These are phyloP conservation scores for Dinocampus coccinellae DNA, from an alignment of 2,888 invertebrate species.

Conservation along the genomic window DNA sequence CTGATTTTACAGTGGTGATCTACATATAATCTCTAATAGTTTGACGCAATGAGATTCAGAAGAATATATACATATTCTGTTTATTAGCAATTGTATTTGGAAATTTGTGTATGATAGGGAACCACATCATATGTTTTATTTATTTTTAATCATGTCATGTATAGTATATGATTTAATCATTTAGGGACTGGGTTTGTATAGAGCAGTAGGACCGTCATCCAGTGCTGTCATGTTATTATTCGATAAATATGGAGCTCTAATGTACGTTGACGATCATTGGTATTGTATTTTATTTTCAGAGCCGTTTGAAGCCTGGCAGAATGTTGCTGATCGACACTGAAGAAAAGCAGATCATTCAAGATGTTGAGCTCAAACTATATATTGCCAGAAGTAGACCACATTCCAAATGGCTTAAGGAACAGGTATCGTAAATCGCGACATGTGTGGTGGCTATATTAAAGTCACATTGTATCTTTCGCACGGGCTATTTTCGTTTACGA, in stretches of 20 bases:
- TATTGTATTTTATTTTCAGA: constrained; percentile 73
- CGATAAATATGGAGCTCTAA: constrained; percentile 42
- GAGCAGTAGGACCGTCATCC: constrained; percentile 63
- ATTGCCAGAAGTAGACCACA: constrained; percentile 93
- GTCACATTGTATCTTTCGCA: not conserved
- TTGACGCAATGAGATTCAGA: not conserved
- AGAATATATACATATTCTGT: not conserved
- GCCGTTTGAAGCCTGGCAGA: constrained; percentile 96
- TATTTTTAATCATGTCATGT: constrained; percentile 56
- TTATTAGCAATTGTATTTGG: constrained; percentile 24
- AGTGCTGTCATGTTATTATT: constrained; percentile 55
- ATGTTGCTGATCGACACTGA: constrained; percentile 98
- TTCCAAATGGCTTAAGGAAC: constrained; percentile 89
- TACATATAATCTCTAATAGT: not conserved
- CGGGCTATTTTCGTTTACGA: not conserved
- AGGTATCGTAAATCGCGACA: constrained; percentile 73
- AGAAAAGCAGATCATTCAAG: constrained; percentile 90
- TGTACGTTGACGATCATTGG: constrained; percentile 56
- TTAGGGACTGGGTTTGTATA: constrained; percentile 67
- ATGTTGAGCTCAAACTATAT: constrained; percentile 90
- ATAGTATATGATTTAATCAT: constrained; percentile 62
- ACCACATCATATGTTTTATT: constrained; percentile 10
- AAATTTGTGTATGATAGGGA: constrained; percentile 5
- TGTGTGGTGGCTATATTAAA: not conserved
- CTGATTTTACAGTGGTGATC: constrained; percentile 44